Evolutionary conservation across 2,888 invertebrate genomes (phyloP), one percentile per base, ranked within the genome.

Genomic region (Leucophora obtusa): DNA sequence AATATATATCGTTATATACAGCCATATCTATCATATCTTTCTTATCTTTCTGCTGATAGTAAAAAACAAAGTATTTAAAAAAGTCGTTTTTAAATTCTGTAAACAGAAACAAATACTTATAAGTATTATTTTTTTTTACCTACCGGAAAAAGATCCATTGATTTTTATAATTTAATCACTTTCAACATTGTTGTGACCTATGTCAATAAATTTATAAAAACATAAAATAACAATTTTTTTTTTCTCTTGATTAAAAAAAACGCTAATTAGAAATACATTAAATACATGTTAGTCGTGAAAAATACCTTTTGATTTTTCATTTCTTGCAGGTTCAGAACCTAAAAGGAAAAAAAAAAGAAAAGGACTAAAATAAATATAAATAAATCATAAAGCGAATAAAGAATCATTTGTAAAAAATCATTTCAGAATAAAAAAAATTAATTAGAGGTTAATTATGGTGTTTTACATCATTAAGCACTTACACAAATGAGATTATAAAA

Each of bases 241-340:
- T 28, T 28, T 7, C 28, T 4, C 28, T 6, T 24, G 24, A 24
- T 3, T 7, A 21, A 35, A 58, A 38, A 69, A 58, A 17, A 47
- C 11, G 56, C 51, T 73, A 76, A 80, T 38, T 38, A 38, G 28
- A 4, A 28, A 28, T 28, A 28, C 28, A 28, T 28, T 28, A 28
- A 28, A 28, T 28, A 28, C 28, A 7, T 6, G 7, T 28, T 28
- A 28, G 38, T 47, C 11, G 60, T 28, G 65, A 71, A 76, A 78
- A 76, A 78, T 88, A 89, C 88, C 89, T 89, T 89, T 87, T 88
- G 87, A 83, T 86, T 89, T 89, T 86, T 88, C 89, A 85, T 86
- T 88, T 88, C 87, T 89, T 86, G 86, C 89, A 87, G 88, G 86
- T 85, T 89, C 89, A 85, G 87, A 86, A 85, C 87, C 89, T 89